Percentiles rank a stretch among this genome's conserved stretches.
phyloP scores from a whole-genome alignment of 1,140 invertebrate species.

The Thaumetopoea pityocampa region DNA sequence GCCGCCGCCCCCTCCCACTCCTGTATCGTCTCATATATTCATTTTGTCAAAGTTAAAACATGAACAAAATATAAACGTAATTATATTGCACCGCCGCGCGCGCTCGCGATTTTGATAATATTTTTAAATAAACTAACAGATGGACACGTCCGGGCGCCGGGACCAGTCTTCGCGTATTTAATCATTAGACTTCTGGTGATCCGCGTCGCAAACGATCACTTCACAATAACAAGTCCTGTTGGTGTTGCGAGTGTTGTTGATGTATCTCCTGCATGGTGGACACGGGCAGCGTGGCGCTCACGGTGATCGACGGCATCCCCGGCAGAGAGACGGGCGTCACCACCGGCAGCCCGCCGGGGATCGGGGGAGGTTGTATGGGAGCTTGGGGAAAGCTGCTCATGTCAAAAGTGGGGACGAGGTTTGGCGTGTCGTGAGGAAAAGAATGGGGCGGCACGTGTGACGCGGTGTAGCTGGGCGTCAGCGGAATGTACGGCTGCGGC shows the following conservation, averaged over 20 bases:
- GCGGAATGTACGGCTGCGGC: slow-evolving; percentile 74
- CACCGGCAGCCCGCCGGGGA: slow-evolving; percentile 56
- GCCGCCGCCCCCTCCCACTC: too few species aligned
- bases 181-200: too few species aligned
- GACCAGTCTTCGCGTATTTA: too few species aligned
- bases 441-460: slow-evolving; percentile 27
- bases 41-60: too few species aligned
- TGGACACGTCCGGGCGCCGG: too few species aligned
- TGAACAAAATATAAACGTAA: slow-evolving; percentile 1
- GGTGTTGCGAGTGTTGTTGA: slow-evolving; percentile 58
- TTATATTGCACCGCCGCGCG: too few species aligned
- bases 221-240: slow-evolving; percentile 65
- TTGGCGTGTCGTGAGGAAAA: slow-evolving; percentile 36
- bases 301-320: slow-evolving; percentile 89
- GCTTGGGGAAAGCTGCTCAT: slow-evolving; percentile 55
- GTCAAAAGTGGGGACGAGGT: slow-evolving; percentile 64
- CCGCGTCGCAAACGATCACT: too few species aligned
- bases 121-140: too few species aligned
- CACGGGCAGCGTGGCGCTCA: slow-evolving; percentile 82
- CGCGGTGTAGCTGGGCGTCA: slow-evolving; percentile 67
- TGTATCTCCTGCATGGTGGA: slow-evolving; percentile 70
- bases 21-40: too few species aligned
- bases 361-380: slow-evolving; percentile 50
- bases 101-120: too few species aligned
- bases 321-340: slow-evolving; percentile 85